Evolutionary conservation across 30 jellyfish, hydroid and myxozoan genomes (phyloP), one percentile per base, ranked within the genome.

Genomic region (Hydractinia symbiolongicarpus): DNA sequence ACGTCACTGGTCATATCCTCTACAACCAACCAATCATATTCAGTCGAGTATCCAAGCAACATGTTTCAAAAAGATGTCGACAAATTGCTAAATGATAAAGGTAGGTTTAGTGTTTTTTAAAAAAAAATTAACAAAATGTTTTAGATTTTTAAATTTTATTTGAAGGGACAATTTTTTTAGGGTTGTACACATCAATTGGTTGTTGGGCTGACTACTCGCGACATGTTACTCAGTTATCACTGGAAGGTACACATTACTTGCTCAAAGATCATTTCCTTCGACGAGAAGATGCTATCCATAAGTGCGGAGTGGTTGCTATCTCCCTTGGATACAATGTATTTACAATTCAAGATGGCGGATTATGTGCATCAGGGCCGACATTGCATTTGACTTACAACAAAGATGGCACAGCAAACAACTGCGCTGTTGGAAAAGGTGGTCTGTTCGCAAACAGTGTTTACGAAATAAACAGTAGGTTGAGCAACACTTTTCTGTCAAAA

Each of bases 311-410:
- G 8, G 95, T 87, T 11, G 91, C 98, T 15, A 67, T 79, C 72
- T 82, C 62, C 11, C 66, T 86, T 14, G 90, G 90, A 8, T 91
- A 51, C 58, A 79, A 74, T 54, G 86, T 91, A 5, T 91, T 91
- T 77, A 95, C 95, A n/a, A 76, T 91, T 50, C 98, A 91, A 61
- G 98, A 91, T 69, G 98, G 98, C 51, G 98, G 98, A 6, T 81
- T 89, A 95, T 91, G 98, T 73, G 95, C 91, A 8, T 82, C 95
- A 0, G 95, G 96, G 7, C 50, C 67, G 66, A 44, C 67, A 72
- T 89, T 84, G 50, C 95, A 86, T 79, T 21, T 9, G 15, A 91
- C 89, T 51, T 86, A 57, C 79, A 58, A 70, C 71, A 75, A 72
- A 73, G 89, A 91, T 60, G 98, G 98, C 19, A 66, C 44, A 44